Conservation (phyloP, 2,113 vertebrate genomes). For the Pseudorasbora parva region DNA sequence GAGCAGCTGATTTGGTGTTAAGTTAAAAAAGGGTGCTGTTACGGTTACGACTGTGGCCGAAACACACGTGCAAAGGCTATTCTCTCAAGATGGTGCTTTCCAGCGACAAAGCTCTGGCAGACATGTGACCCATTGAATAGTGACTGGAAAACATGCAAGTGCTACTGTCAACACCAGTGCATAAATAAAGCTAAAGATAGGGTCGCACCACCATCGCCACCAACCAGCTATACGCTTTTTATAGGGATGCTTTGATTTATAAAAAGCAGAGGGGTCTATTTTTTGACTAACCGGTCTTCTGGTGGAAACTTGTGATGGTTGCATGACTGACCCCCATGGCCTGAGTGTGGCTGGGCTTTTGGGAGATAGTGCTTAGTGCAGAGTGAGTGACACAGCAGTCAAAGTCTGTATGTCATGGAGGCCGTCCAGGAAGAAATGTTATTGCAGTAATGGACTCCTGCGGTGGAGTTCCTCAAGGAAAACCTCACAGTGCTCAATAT, state of each 20-base stretch:
- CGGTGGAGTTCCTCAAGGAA: slow-evolving; percentile 43
- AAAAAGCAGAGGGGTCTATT: slow-evolving; percentile 85
- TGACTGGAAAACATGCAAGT: slow-evolving; percentile 82
- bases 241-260: slow-evolving; percentile 89
- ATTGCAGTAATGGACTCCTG: slow-evolving; percentile 31
- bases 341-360: slow-evolving; percentile 65
- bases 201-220: slow-evolving; percentile 74
- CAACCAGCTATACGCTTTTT: slow-evolving; percentile 82
- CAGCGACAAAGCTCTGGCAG: slow-evolving; percentile 59
- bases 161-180: slow-evolving; percentile 83
- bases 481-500: not conserved
- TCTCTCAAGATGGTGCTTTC: slow-evolving; percentile 66
- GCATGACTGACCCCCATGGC: slow-evolving; percentile 74
- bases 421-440: slow-evolving; percentile 27
- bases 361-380: slow-evolving; percentile 34
- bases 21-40: slow-evolving; percentile 64
- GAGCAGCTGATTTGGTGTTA: slow-evolving; percentile 61
- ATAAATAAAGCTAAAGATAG: slow-evolving; percentile 87
- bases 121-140: slow-evolving; percentile 75
- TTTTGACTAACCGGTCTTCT: slow-evolving; percentile 70
- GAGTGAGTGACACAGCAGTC: slow-evolving; percentile 44
- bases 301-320: slow-evolving; percentile 77
- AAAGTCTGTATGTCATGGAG: slow-evolving; percentile 30
- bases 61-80: slow-evolving; percentile 58
- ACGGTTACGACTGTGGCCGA: slow-evolving; percentile 58